Base-by-base conservation (phyloP, 1,140 invertebrate species). In the Macrocentrus cingulum region DNA sequence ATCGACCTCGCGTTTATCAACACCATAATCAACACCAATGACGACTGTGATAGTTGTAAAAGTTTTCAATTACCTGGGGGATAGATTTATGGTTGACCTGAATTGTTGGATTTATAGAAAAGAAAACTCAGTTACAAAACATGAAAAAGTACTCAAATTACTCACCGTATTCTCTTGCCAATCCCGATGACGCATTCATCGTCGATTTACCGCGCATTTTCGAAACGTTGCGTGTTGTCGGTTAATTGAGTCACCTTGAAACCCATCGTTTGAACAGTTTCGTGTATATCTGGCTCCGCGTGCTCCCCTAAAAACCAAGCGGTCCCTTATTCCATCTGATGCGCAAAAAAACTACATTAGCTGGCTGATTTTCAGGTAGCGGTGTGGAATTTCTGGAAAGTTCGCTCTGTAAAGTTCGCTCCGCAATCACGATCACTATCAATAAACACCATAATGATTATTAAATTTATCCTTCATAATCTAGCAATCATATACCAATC, bases 191-290 rank as follows among this genome's bases (percentile, higher is more conserved):
- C 46, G 46, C 56, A 41, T 51, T 49, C 46, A 56, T 56, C 45
- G 46, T 56, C 29, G 50, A 22, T 42, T 60, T 60, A 56, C 59
- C 59, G 59, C 52, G 59, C 59, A 60, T 60, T 60, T 60, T 60
- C 53, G 53, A 60, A 50, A 51, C 18, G 15, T 37, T 51, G 9
- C 20, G 18, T 23, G 22, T 48, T 48, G 19, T 25, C 45, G 19
- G n/a, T 23, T 9, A 16, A 25, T 23, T 25, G 19, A 20, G 20
- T 48, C 20, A 29, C 22, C 22, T 48, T 13, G 22, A 48, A 16
- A 16, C 19, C 45, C 45, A 25, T 48, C 45, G 22, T 48, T n/a
- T 11, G 13, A n/a, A 18, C 5, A 18, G 9, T 20, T 4, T 20
- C n/a, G n/a, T 0, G 6, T 1, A 23, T 13, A 6, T 23, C 23